Base-by-base conservation (phyloP, 2,113 vertebrate species). In the Holacanthus passer region DNA sequence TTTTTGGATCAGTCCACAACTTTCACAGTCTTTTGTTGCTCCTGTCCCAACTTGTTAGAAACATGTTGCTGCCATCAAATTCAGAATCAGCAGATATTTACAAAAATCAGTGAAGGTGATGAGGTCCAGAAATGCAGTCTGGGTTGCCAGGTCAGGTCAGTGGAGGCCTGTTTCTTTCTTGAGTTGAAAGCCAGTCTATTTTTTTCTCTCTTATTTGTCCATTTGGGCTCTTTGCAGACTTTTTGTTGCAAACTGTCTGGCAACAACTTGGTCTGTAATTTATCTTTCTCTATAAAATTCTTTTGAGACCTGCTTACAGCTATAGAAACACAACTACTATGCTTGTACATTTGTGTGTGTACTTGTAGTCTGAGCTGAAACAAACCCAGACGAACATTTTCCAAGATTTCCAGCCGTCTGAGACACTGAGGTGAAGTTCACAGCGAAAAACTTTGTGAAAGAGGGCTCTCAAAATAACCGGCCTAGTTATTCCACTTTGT, bases 391-490 rank as follows among this genome's bases (percentile, higher is more conserved):
- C 5, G 1, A 82, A 31, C 11, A 20, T 37, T 47, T 76, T 41
- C 14, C 31, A 48, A 56, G 48, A 47, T 37, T n/a, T 12, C 50
- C 45, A 72, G 53, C 35, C 29, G 35, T 63, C 17, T 68, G 75
- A 69, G 50, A 59, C 65, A 29, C 32, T 13, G 48, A 63, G 62
- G 12, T 31, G 56, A 24, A 79, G 55, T 43, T 47, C 37, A 17
- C 9, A 12, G 39, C 39, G 3, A 10, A 47, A 59, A 79, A 39
- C 64, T 58, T 56, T 55, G 35, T 74, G 17, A 62, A 45, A 47
- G 62, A 69, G 27, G 4, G 6, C 52, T 74, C 73, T 81, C 10
- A 72, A 84, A 87, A 84, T 84, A 84, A 75, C 74, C 35, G 56
- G 29, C 63, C 85, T 29, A 73, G 32, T 76, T 72, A 31, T 50